These are phyloP conservation scores for Sinelater perroti DNA, from an alignment of 2,888 invertebrate species.

Conservation along the genomic window DNA sequence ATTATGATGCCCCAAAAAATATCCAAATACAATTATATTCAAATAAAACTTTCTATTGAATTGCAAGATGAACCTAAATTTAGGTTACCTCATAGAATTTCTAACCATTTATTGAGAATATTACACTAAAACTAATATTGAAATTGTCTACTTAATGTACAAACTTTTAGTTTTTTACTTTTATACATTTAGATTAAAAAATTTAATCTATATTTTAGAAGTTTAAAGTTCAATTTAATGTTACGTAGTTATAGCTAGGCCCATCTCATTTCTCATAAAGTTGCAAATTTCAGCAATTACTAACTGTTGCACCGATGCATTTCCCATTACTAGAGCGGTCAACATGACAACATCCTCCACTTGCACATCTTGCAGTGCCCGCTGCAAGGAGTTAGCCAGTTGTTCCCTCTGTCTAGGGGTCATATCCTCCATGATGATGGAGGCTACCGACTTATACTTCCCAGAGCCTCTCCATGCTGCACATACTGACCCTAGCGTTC, in stretches of 20 bases:
- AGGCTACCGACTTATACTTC: slow-evolving; percentile 54
- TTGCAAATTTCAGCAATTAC: slow-evolving; percentile 42
- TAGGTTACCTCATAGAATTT: too few relatives aligned
- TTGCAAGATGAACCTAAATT: too few relatives aligned
- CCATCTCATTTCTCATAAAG: slow-evolving; percentile 51
- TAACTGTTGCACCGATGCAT: slow-evolving; percentile 42
- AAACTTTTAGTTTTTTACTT: too few relatives aligned
- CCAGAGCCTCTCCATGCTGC: slow-evolving; percentile 48
- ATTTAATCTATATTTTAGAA: too few relatives aligned
- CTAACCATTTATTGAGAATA: too few relatives aligned
- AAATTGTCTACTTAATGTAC: too few relatives aligned
- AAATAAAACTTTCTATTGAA: too few relatives aligned
- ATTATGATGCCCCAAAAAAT: too few relatives aligned
- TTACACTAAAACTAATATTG: too few relatives aligned
- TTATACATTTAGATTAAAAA: too few relatives aligned
- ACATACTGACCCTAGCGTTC: slow-evolving; percentile 51
- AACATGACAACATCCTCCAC: slow-evolving; percentile 47
- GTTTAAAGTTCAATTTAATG: neutral
- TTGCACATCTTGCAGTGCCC: slow-evolving; percentile 44
- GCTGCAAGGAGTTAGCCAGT: slow-evolving; percentile 44
- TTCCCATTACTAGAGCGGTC: slow-evolving; percentile 45
- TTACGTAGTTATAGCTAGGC: slow-evolving; percentile 21
- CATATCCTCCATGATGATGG: slow-evolving; percentile 52
- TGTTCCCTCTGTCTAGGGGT: slow-evolving; percentile 48
- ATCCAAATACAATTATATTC: too few relatives aligned